phyloP scores from a whole-genome alignment of 2,113 vertebrate species.

The human region GRCh38 chr3:160458001-160458500 shows the following conservation, averaged over 20 bases:
- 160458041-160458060: too few relatives aligned
- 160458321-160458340: background rate
- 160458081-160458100: too few relatives aligned
- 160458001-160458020: too few relatives aligned
- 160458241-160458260: background rate
- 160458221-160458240: background rate
- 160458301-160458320: background rate
- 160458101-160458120: too few relatives aligned
- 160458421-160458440: background rate
- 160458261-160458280: too few relatives aligned
- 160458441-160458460: background rate
- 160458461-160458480: background rate
- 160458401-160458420: background rate
- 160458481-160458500: background rate
- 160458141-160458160: too few relatives aligned
- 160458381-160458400: background rate
- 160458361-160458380: background rate
- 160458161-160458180: background rate
- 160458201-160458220: background rate
- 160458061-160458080: too few relatives aligned
- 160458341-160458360: background rate
- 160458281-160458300: background rate
- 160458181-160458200: background rate
- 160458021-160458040: too few relatives aligned
- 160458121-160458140: too few relatives aligned